phyloP scores from a whole-genome alignment of 2,797 vertebrate genomes.

The Diplodus sargus region DNA sequence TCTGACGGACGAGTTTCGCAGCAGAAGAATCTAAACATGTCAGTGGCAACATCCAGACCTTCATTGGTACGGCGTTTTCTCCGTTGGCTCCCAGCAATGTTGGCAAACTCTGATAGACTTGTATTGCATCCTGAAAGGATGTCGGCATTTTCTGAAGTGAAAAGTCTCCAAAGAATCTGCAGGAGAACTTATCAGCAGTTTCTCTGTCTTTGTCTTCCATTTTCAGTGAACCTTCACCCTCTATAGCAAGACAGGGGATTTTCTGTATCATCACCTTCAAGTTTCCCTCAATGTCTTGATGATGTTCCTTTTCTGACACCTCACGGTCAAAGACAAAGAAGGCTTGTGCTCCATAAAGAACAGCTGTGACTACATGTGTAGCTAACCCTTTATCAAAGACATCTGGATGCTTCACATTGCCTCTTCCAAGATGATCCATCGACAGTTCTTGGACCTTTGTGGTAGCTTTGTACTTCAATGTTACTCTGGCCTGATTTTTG shows the following conservation, averaged over 20 bases:
- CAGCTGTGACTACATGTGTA: constrained; percentile 71
- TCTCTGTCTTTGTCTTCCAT: constrained; percentile 46
- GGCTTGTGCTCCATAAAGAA: constrained; percentile 47
- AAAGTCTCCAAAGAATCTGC: constrained; percentile 76
- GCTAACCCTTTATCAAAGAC: constrained; percentile 52
- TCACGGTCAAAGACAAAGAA: constrained; percentile 71
- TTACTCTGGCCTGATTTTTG: constrained; percentile 38
- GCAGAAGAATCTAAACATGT: constrained; percentile 29
- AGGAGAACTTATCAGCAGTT: constrained; percentile 65
- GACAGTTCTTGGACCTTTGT: constrained; percentile 60
- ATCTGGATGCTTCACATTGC: neutral
- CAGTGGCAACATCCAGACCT: constrained; percentile 75
- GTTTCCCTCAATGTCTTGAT: neutral
- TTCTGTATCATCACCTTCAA: constrained; percentile 46
- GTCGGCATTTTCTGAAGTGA: constrained; percentile 26
- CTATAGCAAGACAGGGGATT: constrained; percentile 26
- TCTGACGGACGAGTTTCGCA: too few relatives aligned
- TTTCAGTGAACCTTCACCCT: constrained; percentile 47
- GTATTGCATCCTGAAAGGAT: constrained; percentile 57
- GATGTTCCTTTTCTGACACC: neutral
- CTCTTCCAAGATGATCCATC: constrained; percentile 40
- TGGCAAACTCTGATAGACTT: constrained; percentile 68
- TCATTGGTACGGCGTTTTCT: constrained; percentile 66
- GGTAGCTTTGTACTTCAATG: constrained; percentile 37
- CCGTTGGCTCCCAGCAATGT: constrained; percentile 48